Evolutionary conservation across 1,140 invertebrate species (phyloP).

Genomic region (Philopotamus ludificatus): DNA sequence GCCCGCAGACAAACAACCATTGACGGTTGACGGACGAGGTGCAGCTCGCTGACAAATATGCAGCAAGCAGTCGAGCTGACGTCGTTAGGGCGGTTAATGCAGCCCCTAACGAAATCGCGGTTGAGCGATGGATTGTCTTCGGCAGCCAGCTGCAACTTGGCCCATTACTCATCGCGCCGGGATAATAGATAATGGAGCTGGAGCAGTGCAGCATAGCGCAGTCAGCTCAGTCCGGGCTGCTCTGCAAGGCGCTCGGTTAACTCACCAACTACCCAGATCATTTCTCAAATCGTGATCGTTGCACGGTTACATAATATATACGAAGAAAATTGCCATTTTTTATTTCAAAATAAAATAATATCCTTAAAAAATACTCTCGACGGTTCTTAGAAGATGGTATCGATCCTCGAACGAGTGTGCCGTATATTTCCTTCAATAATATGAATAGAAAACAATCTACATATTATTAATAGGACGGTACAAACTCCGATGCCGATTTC

Average conservation of each 20-base stretch:
- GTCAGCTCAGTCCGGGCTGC: not conserved
- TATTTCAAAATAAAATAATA: not conserved
- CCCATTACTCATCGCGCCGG: conserved; percentile 16
- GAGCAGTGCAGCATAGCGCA: not conserved
- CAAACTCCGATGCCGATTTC: no score
- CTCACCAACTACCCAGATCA: not conserved
- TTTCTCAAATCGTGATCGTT: not conserved
- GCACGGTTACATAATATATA: not conserved
- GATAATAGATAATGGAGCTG: conserved; percentile 7
- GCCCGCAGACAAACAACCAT: no score
- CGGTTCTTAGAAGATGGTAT: no score
- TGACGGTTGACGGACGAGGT: no score
- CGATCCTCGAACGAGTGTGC: no score
- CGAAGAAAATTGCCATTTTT: not conserved
- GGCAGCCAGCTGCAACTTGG: conserved; percentile 7
- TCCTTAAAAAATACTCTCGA: no score
- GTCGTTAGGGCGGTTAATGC: no score
- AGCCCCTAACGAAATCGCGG: conserved; percentile 14
- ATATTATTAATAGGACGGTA: no score
- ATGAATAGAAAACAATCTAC: no score
- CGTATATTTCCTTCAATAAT: no score
- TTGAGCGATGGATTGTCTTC: conserved; percentile 11
- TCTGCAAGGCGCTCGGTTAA: not conserved
- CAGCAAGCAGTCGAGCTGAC: no score
- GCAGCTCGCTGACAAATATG: no score